Base-by-base conservation (phyloP, 2,888 invertebrate species). In the Eugnorisma glareosa region DNA sequence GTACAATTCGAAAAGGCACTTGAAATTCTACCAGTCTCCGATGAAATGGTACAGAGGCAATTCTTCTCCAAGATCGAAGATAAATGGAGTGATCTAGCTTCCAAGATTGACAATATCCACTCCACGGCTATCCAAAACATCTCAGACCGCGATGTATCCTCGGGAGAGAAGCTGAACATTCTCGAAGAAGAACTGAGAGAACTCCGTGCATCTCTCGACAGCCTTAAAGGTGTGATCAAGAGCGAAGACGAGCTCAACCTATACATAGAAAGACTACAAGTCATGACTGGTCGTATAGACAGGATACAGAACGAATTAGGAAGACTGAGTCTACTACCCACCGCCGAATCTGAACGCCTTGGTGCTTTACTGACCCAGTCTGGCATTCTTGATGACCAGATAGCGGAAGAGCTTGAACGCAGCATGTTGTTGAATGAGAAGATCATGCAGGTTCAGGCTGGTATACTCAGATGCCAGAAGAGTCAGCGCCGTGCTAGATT, bases 171-270 rank as follows among this genome's bases (percentile, higher is more conserved):
- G 91, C 93, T 99, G 0, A 97, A 97, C 67, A 96, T 98, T 51
- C 96, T 99, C 4, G 98, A 98, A 91, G 97, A 98, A 86, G 98
- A 98, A 92, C 93, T 99, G 24, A 97, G 97, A 90, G 98, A 98
- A 91, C 96, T 99, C 31, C 97, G 98, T 78, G 93, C 97, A 1
- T 97, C 98, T 28, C 95, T 98, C 79, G 98, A 98, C 45, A 97
- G 97, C 83, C 97, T 98, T 80, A 98, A 98, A 91, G 98, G 98
- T 2, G 98, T 98, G 0, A 98, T 99, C 66, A 98, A 98, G 91
- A 98, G 97, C 73, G 98, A 98, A 89, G 98, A 99, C 87, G 98
- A 99, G 90, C 95, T 99, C 0, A 98, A 98, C 87, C 95, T 98
- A 11, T 98, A 98, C 90, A 98, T 98, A 15, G 98, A 99, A 93